Base-by-base conservation (phyloP, 1,140 invertebrate species). In the Penaeus chinensis region DNA sequence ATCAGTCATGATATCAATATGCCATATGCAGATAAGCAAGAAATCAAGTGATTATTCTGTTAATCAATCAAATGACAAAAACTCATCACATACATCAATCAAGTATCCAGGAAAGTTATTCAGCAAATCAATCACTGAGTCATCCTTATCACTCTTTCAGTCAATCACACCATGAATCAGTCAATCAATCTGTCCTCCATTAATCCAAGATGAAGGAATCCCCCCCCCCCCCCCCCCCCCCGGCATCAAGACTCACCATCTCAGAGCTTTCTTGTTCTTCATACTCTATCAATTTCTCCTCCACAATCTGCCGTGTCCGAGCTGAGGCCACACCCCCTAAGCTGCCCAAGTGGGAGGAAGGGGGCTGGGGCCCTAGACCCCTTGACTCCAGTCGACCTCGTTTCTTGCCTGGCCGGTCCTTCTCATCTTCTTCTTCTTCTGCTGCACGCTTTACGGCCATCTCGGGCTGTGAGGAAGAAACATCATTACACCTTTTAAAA, bases 351-450 rank as follows among this genome's bases (percentile, higher is more conserved):
- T 74, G 71, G 42, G 71, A 74, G 42, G 71, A 74, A 16, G 71
- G 71, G 63, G 85, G 78, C 20, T 69, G 78, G 42, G 85, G 85
- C 65, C 85, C 85, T 62, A 87, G 24, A 13, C 79, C 79, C 37
- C 85, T 32, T 22, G 71, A n/a, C 65, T 87, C 85, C 24, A 87
- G 79, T 71, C 85, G 66, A 18, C 79, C 60, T 81, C 86, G 71
- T 61, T 87, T 87, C 61, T 74, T 82, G 5, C 86, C 86, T 20
- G 80, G 66, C 16, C 86, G 71, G 32, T 87, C 86, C 32, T 77
- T 82, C 42, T 87, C 86, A 18, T 87, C 86, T 13, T 87, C 85
- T n/a, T 87, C 86, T 65, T 82, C 86, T 32, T 87, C 86, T 24
- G 61, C 32, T 65, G 27, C 86, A 13, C 86, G 86, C 24, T 87